Percentiles rank a stretch among this genome's conserved stretches.
Conservation (phyloP, 2,888 invertebrate genomes). For the Netelia virgata region DNA sequence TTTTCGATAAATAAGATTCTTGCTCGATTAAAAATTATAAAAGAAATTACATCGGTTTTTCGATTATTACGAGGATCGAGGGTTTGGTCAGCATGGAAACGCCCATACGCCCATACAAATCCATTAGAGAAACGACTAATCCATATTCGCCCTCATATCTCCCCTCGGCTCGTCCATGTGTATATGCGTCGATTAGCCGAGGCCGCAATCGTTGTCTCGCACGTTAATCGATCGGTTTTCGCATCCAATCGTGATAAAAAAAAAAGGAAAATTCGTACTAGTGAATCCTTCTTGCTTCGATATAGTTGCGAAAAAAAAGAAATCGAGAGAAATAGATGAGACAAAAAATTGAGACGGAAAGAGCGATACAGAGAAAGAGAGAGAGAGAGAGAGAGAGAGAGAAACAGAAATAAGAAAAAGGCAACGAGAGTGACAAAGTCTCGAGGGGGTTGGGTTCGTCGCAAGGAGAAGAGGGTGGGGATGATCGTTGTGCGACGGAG, state of each 20-base stretch:
- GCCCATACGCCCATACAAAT: neutral
- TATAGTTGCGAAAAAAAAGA: neutral
- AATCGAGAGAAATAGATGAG: constrained; percentile 15
- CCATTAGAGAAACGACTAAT: neutral
- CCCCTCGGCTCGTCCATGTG: neutral
- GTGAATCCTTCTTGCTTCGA: constrained; percentile 10
- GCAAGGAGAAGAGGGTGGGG: neutral
- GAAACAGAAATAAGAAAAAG: neutral
- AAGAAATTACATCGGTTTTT: too few relatives aligned
- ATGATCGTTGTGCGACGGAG: neutral
- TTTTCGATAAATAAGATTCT: too few relatives aligned
- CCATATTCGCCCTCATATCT: neutral
- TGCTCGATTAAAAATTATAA: too few relatives aligned
- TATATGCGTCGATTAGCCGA: neutral
- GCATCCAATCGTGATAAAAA: constrained; percentile 3
- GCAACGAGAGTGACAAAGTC: constrained; percentile 17
- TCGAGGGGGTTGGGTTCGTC: constrained; percentile 8
- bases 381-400: constrained; percentile 9
- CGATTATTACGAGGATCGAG: too few relatives aligned
- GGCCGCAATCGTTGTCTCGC: neutral
- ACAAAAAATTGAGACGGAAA: constrained; percentile 5
- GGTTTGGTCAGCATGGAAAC: neutral
- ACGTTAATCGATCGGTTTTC: constrained; percentile 32
- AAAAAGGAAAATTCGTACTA: constrained; percentile 4
- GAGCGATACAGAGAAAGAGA: constrained; percentile 2